A percentile compares a stretch with the other conserved stretches of the same genome.
Conservation (phyloP, 2,888 invertebrate species). For the Lasioglossum oenotherae region DNA sequence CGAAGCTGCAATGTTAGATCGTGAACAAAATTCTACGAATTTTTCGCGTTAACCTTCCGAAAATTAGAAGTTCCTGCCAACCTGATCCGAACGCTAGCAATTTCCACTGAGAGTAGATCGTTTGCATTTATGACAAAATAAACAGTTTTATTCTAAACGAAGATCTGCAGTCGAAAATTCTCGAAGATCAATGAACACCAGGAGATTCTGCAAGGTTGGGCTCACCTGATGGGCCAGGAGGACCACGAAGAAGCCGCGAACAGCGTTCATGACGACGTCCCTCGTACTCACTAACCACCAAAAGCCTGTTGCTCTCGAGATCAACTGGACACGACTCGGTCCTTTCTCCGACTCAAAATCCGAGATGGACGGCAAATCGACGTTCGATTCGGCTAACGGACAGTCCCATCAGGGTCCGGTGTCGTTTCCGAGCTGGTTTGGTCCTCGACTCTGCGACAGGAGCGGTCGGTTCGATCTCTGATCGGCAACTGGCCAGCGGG, state of each 20-base stretch:
- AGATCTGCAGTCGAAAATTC: background rate
- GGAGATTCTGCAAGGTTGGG: background rate
- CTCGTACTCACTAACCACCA: background rate
- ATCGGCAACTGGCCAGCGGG: constrained; percentile 14
- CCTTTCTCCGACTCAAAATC: background rate
- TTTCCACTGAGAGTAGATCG: background rate
- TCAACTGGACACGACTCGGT: background rate
- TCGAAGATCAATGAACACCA: background rate
- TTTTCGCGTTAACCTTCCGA: background rate
- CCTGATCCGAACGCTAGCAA: background rate
- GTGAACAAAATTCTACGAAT: background rate
- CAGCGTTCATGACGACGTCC: constrained; percentile 61
- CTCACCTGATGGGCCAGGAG: constrained; percentile 68
- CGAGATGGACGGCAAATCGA: background rate
- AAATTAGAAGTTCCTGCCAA: background rate
- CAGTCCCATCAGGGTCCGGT: background rate
- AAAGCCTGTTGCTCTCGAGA: background rate
- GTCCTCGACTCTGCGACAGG: background rate
- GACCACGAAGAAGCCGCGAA: constrained; percentile 55
- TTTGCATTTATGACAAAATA: too few species aligned
- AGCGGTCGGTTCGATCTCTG: background rate
- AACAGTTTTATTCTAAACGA: too few species aligned
- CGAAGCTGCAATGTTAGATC: background rate
- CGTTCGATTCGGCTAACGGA: background rate
- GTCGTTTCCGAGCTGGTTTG: background rate